phyloP scores from a whole-genome alignment of 2,797 vertebrate genomes.

The Hippopotamyrus pictus region DNA sequence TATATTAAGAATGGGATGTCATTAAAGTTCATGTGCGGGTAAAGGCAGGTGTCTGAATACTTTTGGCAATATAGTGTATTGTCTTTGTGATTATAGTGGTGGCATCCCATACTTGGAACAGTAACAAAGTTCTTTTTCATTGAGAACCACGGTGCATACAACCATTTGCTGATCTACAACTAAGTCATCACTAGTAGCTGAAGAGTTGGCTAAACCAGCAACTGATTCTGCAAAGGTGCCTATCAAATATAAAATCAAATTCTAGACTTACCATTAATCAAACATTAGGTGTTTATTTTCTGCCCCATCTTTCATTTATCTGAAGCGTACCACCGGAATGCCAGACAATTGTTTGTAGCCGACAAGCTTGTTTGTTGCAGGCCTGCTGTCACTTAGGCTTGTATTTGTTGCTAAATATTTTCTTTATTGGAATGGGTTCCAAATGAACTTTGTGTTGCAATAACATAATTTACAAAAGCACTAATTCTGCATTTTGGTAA shows the following conservation, averaged over 20 bases:
- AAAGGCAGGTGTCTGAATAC: not conserved
- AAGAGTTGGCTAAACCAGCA: not conserved
- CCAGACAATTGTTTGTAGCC: not conserved
- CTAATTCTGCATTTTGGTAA: not conserved
- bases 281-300: not conserved
- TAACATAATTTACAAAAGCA: not conserved
- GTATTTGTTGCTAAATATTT: not conserved
- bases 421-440: not conserved
- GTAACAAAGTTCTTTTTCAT: not conserved
- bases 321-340: not conserved
- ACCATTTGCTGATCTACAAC: not conserved
- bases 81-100: not conserved
- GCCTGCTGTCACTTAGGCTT: not conserved
- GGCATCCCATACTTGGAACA: not conserved
- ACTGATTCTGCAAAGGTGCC: not conserved
- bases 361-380: not conserved
- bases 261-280: not conserved
- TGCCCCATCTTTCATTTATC: not conserved
- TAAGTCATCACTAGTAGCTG: not conserved
- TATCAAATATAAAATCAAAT: not conserved
- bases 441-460: slow-evolving; percentile 2
- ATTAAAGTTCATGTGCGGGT: not conserved
- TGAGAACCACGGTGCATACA: not conserved
- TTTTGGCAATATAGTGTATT: not conserved
- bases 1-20: not conserved